Conservation (phyloP, 2,113 vertebrate genomes). For the Vireo altiloquus region DNA sequence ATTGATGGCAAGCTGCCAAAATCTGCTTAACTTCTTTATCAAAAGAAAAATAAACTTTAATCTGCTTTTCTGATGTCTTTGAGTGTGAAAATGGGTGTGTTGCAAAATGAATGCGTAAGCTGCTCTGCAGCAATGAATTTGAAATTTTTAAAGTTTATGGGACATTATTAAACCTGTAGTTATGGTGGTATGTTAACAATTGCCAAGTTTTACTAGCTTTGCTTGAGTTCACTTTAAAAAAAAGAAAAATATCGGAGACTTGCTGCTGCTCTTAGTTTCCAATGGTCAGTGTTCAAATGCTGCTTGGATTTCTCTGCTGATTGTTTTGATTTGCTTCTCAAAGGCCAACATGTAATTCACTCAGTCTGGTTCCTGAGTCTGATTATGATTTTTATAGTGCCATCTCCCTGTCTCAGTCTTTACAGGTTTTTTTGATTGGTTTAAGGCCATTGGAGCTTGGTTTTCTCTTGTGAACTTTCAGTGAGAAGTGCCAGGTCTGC, state of each 20-base stretch:
- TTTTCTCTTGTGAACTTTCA: background rate
- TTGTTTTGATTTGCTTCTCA: constrained; percentile 28
- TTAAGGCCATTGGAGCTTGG: background rate
- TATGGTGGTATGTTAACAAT: constrained; percentile 26
- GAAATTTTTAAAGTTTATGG: background rate
- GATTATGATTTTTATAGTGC: background rate
- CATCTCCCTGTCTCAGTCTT: background rate
- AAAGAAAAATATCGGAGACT: background rate
- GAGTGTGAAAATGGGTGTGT: constrained; percentile 46
- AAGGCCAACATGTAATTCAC: constrained; percentile 2
- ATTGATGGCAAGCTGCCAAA: constrained; percentile 41
- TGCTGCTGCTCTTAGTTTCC: background rate
- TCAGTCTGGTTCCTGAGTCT: background rate
- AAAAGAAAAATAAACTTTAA: constrained; percentile 56
- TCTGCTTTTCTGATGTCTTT: constrained; percentile 45
- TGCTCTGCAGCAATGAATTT: background rate
- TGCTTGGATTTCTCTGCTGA: constrained; percentile 21
- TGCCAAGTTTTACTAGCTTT: constrained; percentile 33
- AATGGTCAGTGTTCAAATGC: background rate
- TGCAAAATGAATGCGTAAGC: background rate
- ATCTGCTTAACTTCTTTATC: constrained; percentile 46
- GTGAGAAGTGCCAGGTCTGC: background rate
- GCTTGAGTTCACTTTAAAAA: background rate
- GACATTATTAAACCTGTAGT: constrained; percentile 17
- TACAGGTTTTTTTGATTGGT: background rate